phyloP scores from a whole-genome alignment of 2,888 invertebrate species.

The Polyommatus iphigenia region DNA sequence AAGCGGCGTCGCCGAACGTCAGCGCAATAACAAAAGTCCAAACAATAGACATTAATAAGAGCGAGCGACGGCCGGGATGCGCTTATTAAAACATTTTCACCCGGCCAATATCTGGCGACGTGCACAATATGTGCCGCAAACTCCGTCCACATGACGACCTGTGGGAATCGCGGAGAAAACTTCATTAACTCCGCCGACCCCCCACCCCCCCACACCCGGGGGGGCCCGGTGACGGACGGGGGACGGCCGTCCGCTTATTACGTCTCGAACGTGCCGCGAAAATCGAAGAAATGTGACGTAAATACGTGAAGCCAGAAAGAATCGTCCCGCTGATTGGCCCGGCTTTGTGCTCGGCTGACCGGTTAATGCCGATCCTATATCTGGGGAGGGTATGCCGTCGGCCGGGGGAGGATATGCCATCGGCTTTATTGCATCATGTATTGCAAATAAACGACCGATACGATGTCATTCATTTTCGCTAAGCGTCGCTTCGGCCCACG shows the following conservation, averaged over 20 bases:
- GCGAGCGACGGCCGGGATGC: conserved; percentile 66
- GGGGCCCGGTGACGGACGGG: conserved; percentile 60
- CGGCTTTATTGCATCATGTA: conserved; percentile 58
- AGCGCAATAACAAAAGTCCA: conserved; percentile 74
- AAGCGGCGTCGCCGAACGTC: conserved; percentile 48
- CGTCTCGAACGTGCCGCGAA: conserved; percentile 78
- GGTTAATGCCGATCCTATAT: conserved; percentile 74
- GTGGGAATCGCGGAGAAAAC: conserved; percentile 81
- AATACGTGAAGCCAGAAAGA: conserved; percentile 71
- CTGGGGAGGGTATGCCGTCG: conserved; percentile 59
- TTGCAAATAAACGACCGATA: conserved; percentile 34
- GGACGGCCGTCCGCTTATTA: conserved; percentile 74
- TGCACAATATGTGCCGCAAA: conserved; percentile 77
- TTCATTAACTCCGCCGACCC: conserved; percentile 78
- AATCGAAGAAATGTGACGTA: conserved; percentile 80
- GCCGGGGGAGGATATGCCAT: conserved; percentile 55
- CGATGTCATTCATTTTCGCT: conserved; percentile 13
- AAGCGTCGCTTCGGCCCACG: background rate
- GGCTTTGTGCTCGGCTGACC: conserved; percentile 73
- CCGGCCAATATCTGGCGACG: conserved; percentile 74
- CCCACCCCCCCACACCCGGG: conserved; percentile 53
- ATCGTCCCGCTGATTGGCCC: conserved; percentile 71
- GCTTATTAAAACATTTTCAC: conserved; percentile 79
- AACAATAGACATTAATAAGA: conserved; percentile 79
- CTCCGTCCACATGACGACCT: conserved; percentile 78